phyloP scores from a whole-genome alignment of 2,113 vertebrate species.

The Notarius quadriscutis region DNA sequence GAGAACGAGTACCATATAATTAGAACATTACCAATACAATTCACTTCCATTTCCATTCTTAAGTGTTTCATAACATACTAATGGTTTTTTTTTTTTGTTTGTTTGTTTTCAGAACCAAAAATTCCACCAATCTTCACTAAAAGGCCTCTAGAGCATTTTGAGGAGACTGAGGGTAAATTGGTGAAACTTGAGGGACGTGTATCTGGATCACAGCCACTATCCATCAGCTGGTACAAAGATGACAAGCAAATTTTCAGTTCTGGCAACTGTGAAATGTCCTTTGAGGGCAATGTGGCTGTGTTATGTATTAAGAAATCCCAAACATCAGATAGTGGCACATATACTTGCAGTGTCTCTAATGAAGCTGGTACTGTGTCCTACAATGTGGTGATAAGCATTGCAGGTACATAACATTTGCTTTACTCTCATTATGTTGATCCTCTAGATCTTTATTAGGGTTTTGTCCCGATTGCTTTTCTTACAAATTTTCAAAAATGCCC shows the following conservation, averaged over 20 bases:
- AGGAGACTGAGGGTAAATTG: constrained; percentile 81
- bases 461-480: not conserved
- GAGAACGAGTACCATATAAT: constrained; percentile 87
- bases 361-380: constrained; percentile 84
- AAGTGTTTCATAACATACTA: not conserved
- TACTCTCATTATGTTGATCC: not conserved
- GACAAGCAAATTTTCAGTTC: constrained; percentile 77
- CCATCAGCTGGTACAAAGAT: constrained; percentile 86
- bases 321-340: constrained; percentile 78
- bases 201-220: constrained; percentile 89
- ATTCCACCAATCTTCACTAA: constrained; percentile 89
- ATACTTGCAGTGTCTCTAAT: constrained; percentile 85
- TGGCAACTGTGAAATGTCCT: constrained; percentile 79
- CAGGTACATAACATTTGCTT: constrained; percentile 73
- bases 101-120: constrained; percentile 83
- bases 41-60: not conserved
- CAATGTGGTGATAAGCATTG: constrained; percentile 80
- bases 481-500: not conserved
- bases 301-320: constrained; percentile 74
- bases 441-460: not conserved
- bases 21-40: constrained; percentile 74
- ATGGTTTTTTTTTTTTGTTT: not conserved
- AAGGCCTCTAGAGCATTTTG: constrained; percentile 83
- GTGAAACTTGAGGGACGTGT: constrained; percentile 87
- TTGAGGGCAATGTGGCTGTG: constrained; percentile 80